Evolutionary conservation across 2,113 vertebrate genomes (phyloP).

Genomic region (Erpornis zantholeuca): DNA sequence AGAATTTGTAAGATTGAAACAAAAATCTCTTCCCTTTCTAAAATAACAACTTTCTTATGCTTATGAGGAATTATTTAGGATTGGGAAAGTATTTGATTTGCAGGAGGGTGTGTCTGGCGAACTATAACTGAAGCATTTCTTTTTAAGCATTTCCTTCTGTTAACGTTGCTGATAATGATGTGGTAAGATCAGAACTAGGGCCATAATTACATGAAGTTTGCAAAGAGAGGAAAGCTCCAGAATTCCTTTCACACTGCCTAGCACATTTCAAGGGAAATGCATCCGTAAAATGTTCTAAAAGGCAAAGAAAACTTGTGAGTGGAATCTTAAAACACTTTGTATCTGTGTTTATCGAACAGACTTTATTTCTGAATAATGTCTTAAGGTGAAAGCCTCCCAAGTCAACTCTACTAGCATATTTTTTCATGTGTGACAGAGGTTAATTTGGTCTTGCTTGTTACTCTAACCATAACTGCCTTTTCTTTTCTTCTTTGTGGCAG

Average conservation of each 20-base stretch:
- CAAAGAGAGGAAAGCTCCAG: neutral
- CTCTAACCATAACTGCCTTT: constrained; percentile 28
- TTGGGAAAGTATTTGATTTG: neutral
- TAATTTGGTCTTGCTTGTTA: constrained; percentile 45
- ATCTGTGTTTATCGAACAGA: neutral
- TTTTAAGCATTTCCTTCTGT: neutral
- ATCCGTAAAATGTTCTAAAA: neutral
- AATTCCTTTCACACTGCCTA: neutral
- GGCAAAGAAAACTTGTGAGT: neutral
- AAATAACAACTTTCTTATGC: neutral
- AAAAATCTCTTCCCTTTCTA: neutral
- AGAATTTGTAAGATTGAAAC: neutral
- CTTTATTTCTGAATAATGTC: neutral
- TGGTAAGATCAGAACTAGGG: neutral
- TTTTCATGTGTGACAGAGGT: constrained; percentile 34
- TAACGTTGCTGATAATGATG: neutral
- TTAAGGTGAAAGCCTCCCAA: neutral
- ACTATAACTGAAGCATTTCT: neutral
- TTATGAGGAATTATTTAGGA: neutral
- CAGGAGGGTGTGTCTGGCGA: neutral
- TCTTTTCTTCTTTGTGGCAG: neutral
- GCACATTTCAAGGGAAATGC: neutral
- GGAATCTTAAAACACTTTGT: neutral
- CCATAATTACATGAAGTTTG: neutral
- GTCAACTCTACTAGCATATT: neutral